These are phyloP conservation scores for Lasioglossum pauxillum DNA, from an alignment of 2,888 invertebrate species.

Conservation along the genomic window DNA sequence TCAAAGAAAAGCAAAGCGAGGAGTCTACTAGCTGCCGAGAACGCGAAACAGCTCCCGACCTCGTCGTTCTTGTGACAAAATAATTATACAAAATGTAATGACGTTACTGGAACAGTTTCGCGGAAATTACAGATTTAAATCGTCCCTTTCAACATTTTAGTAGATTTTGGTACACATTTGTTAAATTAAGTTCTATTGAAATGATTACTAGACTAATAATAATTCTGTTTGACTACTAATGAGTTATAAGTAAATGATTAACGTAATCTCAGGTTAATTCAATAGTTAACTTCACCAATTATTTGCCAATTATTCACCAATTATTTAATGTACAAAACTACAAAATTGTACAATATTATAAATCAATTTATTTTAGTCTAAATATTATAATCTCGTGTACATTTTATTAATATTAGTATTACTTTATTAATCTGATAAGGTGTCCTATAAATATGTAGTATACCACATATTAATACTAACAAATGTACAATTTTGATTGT, in stretches of 20 bases:
- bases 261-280: not conserved
- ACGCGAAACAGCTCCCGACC: slow-evolving; percentile 24
- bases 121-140: not conserved
- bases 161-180: not conserved
- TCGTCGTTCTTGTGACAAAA: slow-evolving; percentile 26
- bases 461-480: no score
- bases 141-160: not conserved
- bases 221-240: not conserved
- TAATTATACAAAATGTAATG: slow-evolving; percentile 28
- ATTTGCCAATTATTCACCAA: no score
- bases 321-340: not conserved
- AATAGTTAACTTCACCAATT: no score
- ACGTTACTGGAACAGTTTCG: not conserved
- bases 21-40: slow-evolving; percentile 14
- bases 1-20: slow-evolving; percentile 39
- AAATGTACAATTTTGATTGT: not conserved
- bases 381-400: not conserved
- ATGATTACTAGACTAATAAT: not conserved
- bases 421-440: no score
- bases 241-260: not conserved
- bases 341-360: not conserved
- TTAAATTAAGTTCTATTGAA: not conserved
- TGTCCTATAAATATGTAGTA: no score
- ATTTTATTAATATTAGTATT: not conserved
- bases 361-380: not conserved